Conservation (phyloP, 2,888 invertebrate genomes). For the Drosophila antonietae region DNA sequence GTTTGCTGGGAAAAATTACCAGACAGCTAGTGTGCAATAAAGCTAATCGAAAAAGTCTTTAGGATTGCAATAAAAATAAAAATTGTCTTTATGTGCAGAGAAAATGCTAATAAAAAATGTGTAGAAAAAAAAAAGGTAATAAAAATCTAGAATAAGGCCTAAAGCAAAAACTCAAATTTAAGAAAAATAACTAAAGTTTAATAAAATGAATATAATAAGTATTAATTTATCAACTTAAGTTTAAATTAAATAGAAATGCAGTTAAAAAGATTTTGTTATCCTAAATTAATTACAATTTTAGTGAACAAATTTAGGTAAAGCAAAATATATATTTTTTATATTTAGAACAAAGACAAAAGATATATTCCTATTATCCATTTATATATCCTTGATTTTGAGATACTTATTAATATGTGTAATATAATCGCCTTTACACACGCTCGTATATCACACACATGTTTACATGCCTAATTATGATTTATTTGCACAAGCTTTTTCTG, state of each 20-base stretch:
- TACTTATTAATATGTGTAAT: no score
- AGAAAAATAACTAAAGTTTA: no score
- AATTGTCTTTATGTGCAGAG: background rate
- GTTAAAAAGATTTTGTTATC: no score
- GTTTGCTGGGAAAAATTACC: constrained; percentile 24
- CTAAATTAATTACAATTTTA: no score
- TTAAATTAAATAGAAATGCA: no score
- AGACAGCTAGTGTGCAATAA: background rate
- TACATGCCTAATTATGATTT: constrained; percentile 76
- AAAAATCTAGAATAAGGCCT: background rate
- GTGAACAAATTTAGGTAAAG: no score
- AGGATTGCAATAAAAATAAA: background rate
- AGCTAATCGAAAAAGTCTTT: constrained; percentile 1
- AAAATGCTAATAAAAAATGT: background rate
- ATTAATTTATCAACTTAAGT: no score
- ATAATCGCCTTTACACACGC: constrained; percentile 43
- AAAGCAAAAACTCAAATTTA: background rate
- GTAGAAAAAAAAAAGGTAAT: background rate
- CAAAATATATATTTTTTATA: no score
- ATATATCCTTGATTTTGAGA: no score
- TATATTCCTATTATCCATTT: no score
- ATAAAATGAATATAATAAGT: no score
- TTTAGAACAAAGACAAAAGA: no score
- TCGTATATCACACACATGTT: constrained; percentile 35
- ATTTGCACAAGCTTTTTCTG: constrained; percentile 64